These are phyloP conservation scores for Drosophila yakuba DNA, from an alignment of 1,140 invertebrate genomes.

Conservation along the genomic window DNA sequence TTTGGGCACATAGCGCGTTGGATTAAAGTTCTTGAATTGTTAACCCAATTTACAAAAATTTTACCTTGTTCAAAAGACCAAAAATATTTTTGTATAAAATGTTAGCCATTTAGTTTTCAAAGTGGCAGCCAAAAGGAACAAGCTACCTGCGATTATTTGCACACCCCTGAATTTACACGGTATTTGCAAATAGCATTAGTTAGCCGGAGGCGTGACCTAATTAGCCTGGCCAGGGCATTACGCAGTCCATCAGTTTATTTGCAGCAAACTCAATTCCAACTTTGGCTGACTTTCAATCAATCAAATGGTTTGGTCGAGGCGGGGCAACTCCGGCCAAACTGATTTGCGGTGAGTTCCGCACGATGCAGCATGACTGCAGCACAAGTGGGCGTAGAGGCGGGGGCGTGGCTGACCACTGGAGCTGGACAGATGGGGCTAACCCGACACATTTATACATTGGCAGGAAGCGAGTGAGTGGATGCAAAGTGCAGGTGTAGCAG, in stretches of 20 bases:
- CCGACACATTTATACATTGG: conserved; percentile 26
- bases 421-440: conserved; percentile 33
- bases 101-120: neutral
- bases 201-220: conserved; percentile 13
- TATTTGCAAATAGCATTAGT: neutral
- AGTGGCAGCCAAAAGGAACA: too few relatives aligned
- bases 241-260: conserved; percentile 34
- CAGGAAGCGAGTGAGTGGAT: conserved; percentile 1
- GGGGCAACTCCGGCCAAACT: conserved; percentile 46
- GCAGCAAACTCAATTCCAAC: conserved; percentile 54
- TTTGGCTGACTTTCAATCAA: conserved; percentile 66
- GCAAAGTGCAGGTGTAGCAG: neutral
- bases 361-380: conserved; percentile 23
- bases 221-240: conserved; percentile 31
- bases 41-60: too few relatives aligned
- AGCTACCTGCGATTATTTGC: too few relatives aligned
- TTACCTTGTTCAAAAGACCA: too few relatives aligned
- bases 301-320: conserved; percentile 40
- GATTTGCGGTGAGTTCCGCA: conserved; percentile 59
- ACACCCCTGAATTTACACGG: neutral
- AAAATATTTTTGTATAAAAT: too few relatives aligned
- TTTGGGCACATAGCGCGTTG: neutral
- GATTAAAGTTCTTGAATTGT: neutral
- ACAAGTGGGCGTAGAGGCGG: neutral
- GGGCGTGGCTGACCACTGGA: conserved; percentile 22